Percentiles rank a stretch among this genome's conserved stretches.
Conservation (phyloP, 2,797 vertebrate genomes). For the Mycteria americana region DNA sequence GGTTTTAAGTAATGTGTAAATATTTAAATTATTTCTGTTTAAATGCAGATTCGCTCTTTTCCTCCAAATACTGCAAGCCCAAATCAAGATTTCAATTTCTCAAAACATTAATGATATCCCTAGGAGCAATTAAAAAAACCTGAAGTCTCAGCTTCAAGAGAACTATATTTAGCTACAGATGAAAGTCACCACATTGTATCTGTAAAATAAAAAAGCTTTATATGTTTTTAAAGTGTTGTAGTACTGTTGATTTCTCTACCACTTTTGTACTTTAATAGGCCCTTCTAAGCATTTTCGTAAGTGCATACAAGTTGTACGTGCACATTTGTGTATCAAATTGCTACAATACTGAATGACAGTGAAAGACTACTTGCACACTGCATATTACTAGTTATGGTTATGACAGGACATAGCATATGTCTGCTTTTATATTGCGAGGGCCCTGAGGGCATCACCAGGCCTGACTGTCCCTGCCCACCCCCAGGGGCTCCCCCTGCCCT, state of each 20-base stretch:
- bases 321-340: neutral
- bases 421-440: neutral
- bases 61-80: neutral
- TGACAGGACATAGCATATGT: neutral
- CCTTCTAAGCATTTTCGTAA: neutral
- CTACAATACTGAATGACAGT: neutral
- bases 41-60: neutral
- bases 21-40: neutral
- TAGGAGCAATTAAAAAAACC: neutral
- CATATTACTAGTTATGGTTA: neutral
- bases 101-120: neutral
- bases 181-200: neutral
- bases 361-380: neutral
- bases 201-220: neutral
- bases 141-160: neutral
- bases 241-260: neutral
- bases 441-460: neutral
- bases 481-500: neutral
- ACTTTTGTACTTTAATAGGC: neutral
- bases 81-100: neutral
- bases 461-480: neutral
- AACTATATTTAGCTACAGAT: neutral
- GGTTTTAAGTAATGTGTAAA: neutral
- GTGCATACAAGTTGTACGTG: neutral
- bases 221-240: neutral